Base-by-base conservation (phyloP, 1,140 invertebrate species). In the Daktulosphaira vitifoliae region DNA sequence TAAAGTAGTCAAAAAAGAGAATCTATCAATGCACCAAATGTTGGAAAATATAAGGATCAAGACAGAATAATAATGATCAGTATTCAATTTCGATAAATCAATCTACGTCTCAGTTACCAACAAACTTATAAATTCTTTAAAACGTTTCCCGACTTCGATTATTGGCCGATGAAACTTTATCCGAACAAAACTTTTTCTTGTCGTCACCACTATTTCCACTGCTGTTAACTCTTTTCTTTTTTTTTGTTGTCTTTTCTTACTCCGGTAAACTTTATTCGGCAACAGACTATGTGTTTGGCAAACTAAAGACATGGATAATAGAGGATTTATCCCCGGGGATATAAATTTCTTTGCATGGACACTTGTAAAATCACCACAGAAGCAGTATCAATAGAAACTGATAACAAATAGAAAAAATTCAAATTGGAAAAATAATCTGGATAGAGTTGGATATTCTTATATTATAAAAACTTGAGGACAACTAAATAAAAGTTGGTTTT, bases 41-140 rank as follows among this genome's bases (percentile, higher is more conserved):
- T 53, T 37, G 8, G 8, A 56, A 15, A 18, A 38, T 11, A 16
- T 16, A 37, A 20, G 25, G 44, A 59, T 22, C 54, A 22, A 29
- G 54, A 44, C 11, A 23, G n/a, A 59, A 59, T 44, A 59, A 59
- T 44, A 59, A 59, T 46, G 39, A 59, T 59, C 54, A n/a, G 18
- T 42, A 7, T 15, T 42, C 9, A 15, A 16, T n/a, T 16, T 8
- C 54, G 42, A 59, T 59, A 59, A 59, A 59, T 59, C 54, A 59
- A 59, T 59, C 42, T 5, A n/a, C 15, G 16, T 22, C 54, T 38
- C 18, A 33, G n/a, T n/a, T n/a, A n/a, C n/a, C 25, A 33, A n/a
- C 15, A n/a, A 54, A 56, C 53, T 56, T 59, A 39, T 59, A 46
- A 59, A 59, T 59, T 59, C 54, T 59, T 59, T 13, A 46, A 46